Conservation (phyloP, 2,888 invertebrate genomes). For the Orgyia antiqua region DNA sequence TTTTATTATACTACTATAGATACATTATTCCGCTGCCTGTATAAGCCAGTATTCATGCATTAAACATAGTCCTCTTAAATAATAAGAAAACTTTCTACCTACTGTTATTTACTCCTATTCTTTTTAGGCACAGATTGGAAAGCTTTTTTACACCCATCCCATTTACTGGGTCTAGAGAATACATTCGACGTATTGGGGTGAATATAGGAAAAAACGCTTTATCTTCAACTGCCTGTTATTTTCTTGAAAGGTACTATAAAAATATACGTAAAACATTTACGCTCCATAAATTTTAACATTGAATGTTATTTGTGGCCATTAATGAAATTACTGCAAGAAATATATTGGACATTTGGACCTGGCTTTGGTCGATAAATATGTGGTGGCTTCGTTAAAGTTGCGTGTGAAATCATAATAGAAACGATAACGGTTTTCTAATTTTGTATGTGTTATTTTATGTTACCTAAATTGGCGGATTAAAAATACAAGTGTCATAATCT, state of each 20-base stretch:
- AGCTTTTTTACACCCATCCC: conserved; percentile 64
- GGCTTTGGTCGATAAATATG: conserved; percentile 20
- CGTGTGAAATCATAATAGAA: too few species aligned
- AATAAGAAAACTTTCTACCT: conserved; percentile 65
- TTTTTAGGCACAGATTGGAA: conserved; percentile 69
- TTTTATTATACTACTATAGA: too few species aligned
- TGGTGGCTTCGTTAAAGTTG: too few species aligned
- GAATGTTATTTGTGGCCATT: conserved; percentile 57
- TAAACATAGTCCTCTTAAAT: conserved; percentile 71
- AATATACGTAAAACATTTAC: conserved; percentile 62
- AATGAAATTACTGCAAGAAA: conserved; percentile 48
- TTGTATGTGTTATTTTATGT: too few species aligned
- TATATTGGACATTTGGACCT: conserved; percentile 27
- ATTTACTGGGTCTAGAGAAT: conserved; percentile 57
- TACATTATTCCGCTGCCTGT: conserved; percentile 50
- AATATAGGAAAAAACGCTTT: conserved; percentile 52
- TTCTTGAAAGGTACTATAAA: conserved; percentile 67
- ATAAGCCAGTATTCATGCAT: conserved; percentile 67
- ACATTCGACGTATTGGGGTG: conserved; percentile 49
- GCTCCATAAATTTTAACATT: conserved; percentile 62
- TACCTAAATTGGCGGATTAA: too few species aligned
- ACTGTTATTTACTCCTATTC: conserved; percentile 69
- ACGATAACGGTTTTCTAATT: too few species aligned
- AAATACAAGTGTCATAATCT: too few species aligned
- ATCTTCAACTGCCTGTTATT: conserved; percentile 65